Evolutionary conservation across 2,888 invertebrate genomes (phyloP).

Genomic region (Drosophila parthenogenetica): DNA sequence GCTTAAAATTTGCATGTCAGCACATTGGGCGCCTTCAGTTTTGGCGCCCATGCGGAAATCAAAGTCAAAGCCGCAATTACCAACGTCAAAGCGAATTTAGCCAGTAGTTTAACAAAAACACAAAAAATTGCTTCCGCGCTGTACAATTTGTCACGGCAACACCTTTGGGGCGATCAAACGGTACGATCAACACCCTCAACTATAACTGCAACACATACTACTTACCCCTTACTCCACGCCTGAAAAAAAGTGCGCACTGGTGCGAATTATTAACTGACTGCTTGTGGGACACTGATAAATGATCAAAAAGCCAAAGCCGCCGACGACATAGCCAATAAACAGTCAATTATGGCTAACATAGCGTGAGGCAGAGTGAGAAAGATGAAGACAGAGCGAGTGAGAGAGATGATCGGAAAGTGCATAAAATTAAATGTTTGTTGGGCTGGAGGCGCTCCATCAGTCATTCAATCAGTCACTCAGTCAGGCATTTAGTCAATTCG

Average conservation of each 20-base stretch:
- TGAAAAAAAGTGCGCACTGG: slow-evolving; percentile 51
- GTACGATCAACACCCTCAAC: slow-evolving; percentile 42
- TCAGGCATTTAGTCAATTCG: slow-evolving; percentile 50
- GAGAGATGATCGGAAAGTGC: slow-evolving; percentile 53
- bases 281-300: slow-evolving; percentile 57
- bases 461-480: slow-evolving; percentile 42
- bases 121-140: slow-evolving; percentile 70
- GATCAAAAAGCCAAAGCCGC: slow-evolving; percentile 75
- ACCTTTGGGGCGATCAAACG: slow-evolving; percentile 63
- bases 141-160: slow-evolving; percentile 77
- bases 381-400: slow-evolving; percentile 4
- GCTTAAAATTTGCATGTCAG: slow-evolving; percentile 55
- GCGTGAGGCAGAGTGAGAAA: slow-evolving; percentile 11
- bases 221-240: neutral
- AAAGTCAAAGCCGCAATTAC: slow-evolving; percentile 77
- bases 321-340: slow-evolving; percentile 72
- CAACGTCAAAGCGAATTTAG: slow-evolving; percentile 31
- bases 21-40: slow-evolving; percentile 50
- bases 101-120: slow-evolving; percentile 42
- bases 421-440: slow-evolving; percentile 71
- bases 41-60: slow-evolving; percentile 74
- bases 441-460: slow-evolving; percentile 58
- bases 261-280: slow-evolving; percentile 64
- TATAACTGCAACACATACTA: neutral
- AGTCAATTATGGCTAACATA: slow-evolving; percentile 67